phyloP scores from a whole-genome alignment of 1,140 invertebrate species.

The Vollenhovia emeryi region DNA sequence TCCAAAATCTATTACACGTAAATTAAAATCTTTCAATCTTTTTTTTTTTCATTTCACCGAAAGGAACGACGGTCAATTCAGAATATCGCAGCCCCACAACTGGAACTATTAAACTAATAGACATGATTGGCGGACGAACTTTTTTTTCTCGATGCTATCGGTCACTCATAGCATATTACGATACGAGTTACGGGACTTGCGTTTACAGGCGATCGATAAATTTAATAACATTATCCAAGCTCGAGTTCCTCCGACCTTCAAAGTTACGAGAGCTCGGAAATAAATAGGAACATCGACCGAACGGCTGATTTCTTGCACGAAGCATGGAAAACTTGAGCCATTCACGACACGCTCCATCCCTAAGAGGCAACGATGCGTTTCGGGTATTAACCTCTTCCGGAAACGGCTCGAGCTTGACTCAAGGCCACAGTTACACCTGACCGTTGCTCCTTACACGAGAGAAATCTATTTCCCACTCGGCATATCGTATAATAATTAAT shows the following conservation, averaged over 20 bases:
- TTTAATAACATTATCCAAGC: slow-evolving; percentile 37
- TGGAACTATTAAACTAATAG: slow-evolving; percentile 3
- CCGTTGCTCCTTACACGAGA: slow-evolving; percentile 61
- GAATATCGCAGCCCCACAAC: neutral
- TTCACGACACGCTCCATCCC: slow-evolving; percentile 79
- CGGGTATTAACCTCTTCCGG: slow-evolving; percentile 83
- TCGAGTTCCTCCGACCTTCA: slow-evolving; percentile 5
- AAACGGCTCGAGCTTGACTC: slow-evolving; percentile 71
- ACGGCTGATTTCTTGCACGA: slow-evolving; percentile 40
- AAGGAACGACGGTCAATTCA: neutral
- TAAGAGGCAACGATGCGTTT: slow-evolving; percentile 82
- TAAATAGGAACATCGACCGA: slow-evolving; percentile 59
- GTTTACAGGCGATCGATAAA: slow-evolving; percentile 28
- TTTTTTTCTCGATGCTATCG: slow-evolving; percentile 21
- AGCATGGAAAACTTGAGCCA: slow-evolving; percentile 69
- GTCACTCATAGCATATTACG: neutral
- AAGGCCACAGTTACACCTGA: slow-evolving; percentile 75
- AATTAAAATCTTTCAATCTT: neutral
- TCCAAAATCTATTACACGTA: neutral
- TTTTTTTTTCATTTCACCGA: neutral
- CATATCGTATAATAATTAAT: neutral
- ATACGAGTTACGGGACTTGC: slow-evolving; percentile 2
- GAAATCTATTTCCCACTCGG: neutral
- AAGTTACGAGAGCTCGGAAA: slow-evolving; percentile 40
- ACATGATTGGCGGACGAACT: neutral